These are phyloP conservation scores for Seriola dumerili DNA, from an alignment of 2,113 vertebrate species.

Conservation along the genomic window DNA sequence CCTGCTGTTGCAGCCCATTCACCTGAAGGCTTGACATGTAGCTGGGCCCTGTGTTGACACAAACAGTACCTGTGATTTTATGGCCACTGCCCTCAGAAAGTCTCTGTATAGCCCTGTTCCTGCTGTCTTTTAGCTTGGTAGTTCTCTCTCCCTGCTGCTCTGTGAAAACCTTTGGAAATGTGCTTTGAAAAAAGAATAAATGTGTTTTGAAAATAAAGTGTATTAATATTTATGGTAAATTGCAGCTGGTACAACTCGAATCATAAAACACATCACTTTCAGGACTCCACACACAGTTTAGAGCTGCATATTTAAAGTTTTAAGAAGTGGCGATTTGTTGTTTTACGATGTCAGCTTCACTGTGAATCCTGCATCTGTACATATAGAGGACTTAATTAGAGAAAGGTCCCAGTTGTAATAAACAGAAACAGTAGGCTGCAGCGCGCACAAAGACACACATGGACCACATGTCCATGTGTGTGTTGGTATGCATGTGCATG, in stretches of 20 bases:
- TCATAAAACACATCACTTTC: slow-evolving; percentile 30
- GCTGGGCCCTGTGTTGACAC: not conserved
- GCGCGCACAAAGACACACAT: too few species aligned
- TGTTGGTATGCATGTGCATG: too few species aligned
- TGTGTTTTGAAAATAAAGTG: not conserved
- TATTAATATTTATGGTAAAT: slow-evolving; percentile 49
- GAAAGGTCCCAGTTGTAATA: too few species aligned
- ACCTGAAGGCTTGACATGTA: too few species aligned
- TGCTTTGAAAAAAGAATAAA: slow-evolving; percentile 21
- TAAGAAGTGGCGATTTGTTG: slow-evolving; percentile 3
- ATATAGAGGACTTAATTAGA: not conserved
- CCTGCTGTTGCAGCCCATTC: too few species aligned
- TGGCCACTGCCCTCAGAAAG: not conserved
- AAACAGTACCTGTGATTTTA: not conserved
- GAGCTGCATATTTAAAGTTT: not conserved
- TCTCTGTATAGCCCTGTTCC: not conserved
- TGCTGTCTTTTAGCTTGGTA: not conserved
- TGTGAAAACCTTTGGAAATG: slow-evolving; percentile 33
- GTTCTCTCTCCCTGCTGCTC: slow-evolving; percentile 10
- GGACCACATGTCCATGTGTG: too few species aligned
- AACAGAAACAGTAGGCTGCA: too few species aligned
- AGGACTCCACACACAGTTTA: not conserved
- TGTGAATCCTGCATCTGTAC: not conserved
- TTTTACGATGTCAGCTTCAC: not conserved
- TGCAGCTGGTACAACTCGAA: slow-evolving; percentile 1